Conservation (phyloP, 2,113 vertebrate species). For the Rhynchomys soricoides region DNA sequence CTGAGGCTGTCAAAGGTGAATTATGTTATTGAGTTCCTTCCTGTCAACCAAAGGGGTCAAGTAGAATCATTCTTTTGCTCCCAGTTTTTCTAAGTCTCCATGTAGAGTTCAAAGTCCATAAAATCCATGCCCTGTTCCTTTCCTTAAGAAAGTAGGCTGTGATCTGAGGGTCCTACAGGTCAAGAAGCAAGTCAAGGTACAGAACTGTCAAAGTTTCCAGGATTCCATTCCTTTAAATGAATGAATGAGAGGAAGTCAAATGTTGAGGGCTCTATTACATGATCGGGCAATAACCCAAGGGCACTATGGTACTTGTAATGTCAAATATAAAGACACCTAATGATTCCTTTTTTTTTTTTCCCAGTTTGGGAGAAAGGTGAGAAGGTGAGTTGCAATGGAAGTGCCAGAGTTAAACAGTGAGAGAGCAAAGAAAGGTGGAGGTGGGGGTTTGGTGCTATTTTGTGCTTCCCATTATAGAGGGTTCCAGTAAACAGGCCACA, state of each 20-base stretch:
- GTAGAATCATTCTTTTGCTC: not conserved
- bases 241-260: constrained; percentile 68
- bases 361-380: constrained; percentile 75
- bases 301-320: constrained; percentile 54
- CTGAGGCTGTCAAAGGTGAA: not conserved
- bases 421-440: not conserved
- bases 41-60: not conserved
- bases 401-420: constrained; percentile 50
- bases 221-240: constrained; percentile 53
- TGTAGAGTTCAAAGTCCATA: not conserved
- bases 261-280: not conserved
- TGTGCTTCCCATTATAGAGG: not conserved
- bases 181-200: constrained; percentile 48
- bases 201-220: constrained; percentile 43
- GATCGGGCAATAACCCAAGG: constrained; percentile 63
- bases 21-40: not conserved
- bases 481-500: constrained; percentile 38
- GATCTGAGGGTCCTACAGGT: accelerated
- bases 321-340: constrained; percentile 73
- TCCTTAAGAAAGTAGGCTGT: not conserved
- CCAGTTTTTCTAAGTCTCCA: not conserved
- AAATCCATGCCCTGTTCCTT: too few relatives aligned
- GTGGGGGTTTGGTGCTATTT: too few relatives aligned
- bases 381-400: constrained; percentile 72
- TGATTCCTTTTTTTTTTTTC: constrained; percentile 72